These are phyloP conservation scores for Eunapius fragilis DNA, from an alignment of 37 sponge, comb jelly and placozoan species.

Conservation along the genomic window DNA sequence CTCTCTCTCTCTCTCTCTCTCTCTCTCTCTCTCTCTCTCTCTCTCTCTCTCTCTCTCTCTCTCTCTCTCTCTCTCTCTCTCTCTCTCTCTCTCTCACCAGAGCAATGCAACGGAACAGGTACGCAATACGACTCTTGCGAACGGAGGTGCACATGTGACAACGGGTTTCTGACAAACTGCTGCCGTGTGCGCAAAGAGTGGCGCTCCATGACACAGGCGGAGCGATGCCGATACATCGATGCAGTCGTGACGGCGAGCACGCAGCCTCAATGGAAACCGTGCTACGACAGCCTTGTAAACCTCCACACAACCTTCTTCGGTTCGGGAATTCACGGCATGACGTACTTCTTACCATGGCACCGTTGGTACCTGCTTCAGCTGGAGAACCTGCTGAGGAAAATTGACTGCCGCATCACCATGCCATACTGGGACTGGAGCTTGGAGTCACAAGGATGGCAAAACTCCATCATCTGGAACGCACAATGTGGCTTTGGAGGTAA, in stretches of 20 bases:
- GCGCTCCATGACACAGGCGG: conserved; percentile 22
- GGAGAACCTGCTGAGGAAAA: conserved; percentile 42
- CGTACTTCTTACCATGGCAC: conserved; percentile 51
- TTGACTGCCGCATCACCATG: conserved; percentile 50
- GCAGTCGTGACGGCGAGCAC: conserved; percentile 16
- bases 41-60: too few species aligned
- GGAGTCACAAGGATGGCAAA: conserved; percentile 35
- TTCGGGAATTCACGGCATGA: conserved; percentile 30
- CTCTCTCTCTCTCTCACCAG: background rate
- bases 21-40: too few species aligned
- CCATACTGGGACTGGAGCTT: conserved; percentile 75
- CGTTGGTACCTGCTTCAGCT: conserved; percentile 51
- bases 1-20: too few species aligned
- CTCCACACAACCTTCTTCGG: conserved; percentile 19
- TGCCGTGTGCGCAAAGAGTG: conserved; percentile 47
- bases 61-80: too few species aligned
- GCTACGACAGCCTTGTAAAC: conserved; percentile 21
- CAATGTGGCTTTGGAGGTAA: conserved; percentile 47
- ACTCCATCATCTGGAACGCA: conserved; percentile 38
- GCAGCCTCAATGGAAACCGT: conserved; percentile 2
- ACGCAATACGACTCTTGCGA: conserved; percentile 38
- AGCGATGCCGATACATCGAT: conserved; percentile 41
- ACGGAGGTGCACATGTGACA: conserved; percentile 27
- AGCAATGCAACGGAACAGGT: background rate
- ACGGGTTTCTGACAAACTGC: conserved; percentile 18